A percentile compares a stretch with the other conserved stretches of the same genome.
Conservation (phyloP, 2,888 invertebrate species). For the Melipona beecheii region DNA sequence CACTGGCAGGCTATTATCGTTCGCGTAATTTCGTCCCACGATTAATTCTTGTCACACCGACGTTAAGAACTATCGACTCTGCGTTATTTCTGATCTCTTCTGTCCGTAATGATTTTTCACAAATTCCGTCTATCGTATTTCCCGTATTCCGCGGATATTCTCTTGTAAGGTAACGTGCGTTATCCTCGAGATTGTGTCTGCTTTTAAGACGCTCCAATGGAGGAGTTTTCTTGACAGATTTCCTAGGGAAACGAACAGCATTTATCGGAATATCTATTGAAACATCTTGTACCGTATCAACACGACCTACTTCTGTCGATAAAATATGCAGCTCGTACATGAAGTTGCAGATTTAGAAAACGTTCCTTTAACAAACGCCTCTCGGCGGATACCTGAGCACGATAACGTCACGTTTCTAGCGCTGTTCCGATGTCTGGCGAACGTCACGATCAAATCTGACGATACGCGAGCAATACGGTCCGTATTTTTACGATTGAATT, state of each 20-base stretch:
- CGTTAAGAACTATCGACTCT: neutral
- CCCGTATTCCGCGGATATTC: neutral
- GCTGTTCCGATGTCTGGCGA: neutral
- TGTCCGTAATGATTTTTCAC: neutral
- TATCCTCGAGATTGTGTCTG: constrained; percentile 42
- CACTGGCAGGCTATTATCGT: neutral
- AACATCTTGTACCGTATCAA: constrained; percentile 68
- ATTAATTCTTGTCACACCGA: neutral
- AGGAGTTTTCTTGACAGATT: constrained; percentile 65
- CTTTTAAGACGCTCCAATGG: constrained; percentile 37
- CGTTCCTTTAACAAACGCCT: constrained; percentile 59
- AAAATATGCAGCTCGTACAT: constrained; percentile 52
- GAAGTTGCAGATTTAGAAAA: constrained; percentile 39
- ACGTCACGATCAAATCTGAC: neutral
- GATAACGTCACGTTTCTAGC: neutral
- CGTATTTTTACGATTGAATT: no score
- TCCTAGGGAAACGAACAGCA: constrained; percentile 54
- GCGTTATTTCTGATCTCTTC: no score
- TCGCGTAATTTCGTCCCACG: neutral
- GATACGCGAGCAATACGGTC: no score
- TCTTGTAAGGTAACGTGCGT: constrained; percentile 17
- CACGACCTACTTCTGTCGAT: constrained; percentile 72
- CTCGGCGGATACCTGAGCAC: constrained; percentile 7
- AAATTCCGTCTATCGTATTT: neutral
- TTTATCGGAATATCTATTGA: constrained; percentile 65